Evolutionary conservation across 2,113 vertebrate genomes (phyloP).

Genomic region (Asarcornis scutulata): DNA sequence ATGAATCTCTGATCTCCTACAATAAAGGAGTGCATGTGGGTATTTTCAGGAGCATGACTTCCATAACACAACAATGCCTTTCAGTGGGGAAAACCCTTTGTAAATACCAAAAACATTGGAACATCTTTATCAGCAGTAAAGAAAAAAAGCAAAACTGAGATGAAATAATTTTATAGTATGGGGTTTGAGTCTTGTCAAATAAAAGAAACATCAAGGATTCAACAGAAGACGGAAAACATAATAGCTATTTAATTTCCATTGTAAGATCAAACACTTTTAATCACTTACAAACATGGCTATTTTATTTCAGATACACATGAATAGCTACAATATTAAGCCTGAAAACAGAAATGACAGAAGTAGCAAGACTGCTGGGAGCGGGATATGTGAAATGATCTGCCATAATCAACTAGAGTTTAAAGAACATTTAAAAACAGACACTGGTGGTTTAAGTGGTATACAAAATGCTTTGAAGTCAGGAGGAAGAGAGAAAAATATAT

Average conservation of each 20-base stretch:
- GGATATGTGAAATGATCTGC: neutral
- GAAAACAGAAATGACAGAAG: neutral
- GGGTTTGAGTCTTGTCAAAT: neutral
- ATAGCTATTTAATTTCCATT: slow-evolving; percentile 45
- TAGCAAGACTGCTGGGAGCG: neutral
- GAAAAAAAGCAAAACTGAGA: neutral
- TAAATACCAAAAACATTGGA: neutral
- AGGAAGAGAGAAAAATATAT: neutral
- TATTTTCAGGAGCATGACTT: neutral
- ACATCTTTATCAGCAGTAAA: neutral
- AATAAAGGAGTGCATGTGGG: neutral
- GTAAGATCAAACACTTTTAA: slow-evolving; percentile 41
- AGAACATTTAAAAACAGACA: neutral
- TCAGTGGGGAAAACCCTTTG: neutral
- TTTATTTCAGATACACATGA: slow-evolving; percentile 36
- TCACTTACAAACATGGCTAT: slow-evolving; percentile 38
- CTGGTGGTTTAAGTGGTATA: neutral
- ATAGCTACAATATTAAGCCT: slow-evolving; percentile 5
- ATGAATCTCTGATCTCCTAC: neutral
- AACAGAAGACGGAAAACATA: neutral
- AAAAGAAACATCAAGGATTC: neutral
- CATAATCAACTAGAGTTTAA: neutral
- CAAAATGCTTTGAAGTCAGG: neutral
- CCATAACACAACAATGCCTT: neutral
- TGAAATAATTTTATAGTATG: neutral